phyloP scores from a whole-genome alignment of 2,113 vertebrate genomes.

The Piaya cayana region DNA sequence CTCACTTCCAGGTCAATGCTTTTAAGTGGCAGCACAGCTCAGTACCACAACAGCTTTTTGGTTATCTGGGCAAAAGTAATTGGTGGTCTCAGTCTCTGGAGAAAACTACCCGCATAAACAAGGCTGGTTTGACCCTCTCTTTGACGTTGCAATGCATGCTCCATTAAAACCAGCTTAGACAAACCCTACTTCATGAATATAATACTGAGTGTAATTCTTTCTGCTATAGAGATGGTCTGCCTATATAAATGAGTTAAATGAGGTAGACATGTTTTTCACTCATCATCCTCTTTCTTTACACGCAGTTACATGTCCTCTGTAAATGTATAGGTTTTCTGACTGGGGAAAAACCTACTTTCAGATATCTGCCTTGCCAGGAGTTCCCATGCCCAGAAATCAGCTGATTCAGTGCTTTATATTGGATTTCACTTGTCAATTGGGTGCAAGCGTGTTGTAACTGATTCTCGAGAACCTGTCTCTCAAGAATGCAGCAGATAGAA shows the following conservation, averaged over 20 bases:
- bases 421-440: accelerated
- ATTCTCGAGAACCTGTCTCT: not conserved
- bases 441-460: not conserved
- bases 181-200: accelerated
- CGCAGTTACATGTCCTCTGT: not conserved
- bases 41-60: not conserved
- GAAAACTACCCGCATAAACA: not conserved
- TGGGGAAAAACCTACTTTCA: not conserved
- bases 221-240: not conserved
- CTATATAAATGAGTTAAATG: accelerated
- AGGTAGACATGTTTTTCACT: accelerated
- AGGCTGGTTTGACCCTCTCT: not conserved
- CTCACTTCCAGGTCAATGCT: not conserved
- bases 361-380: not conserved
- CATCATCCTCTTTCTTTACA: not conserved
- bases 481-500: accelerated
- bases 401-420: not conserved
- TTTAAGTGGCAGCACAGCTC: not conserved
- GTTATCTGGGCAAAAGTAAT: not conserved
- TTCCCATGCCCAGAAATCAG: not conserved
- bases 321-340: not conserved
- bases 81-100: not conserved
- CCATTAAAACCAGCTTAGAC: accelerated
- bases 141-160: not conserved
- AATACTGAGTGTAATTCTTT: not conserved